A percentile compares a stretch with the other conserved stretches of the same genome.
Conservation (phyloP, 2,888 invertebrate species). For the Nowickia ferox region DNA sequence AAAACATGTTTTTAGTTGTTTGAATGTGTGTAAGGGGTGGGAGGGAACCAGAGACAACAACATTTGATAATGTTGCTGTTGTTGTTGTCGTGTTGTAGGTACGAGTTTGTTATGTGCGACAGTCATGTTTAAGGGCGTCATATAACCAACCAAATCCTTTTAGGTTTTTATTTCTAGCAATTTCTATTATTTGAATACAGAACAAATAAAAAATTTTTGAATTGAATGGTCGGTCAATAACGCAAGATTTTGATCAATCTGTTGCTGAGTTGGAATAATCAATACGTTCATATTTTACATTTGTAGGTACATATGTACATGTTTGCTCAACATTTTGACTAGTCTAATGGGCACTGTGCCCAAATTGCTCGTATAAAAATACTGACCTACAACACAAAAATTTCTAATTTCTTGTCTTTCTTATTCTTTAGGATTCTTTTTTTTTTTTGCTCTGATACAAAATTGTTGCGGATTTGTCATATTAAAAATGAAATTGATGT, state of each 20-base stretch:
- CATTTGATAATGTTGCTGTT: conserved; percentile 11
- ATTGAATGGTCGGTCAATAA: conserved; percentile 45
- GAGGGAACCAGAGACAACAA: conserved; percentile 18
- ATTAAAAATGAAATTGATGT: conserved; percentile 40
- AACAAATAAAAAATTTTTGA: too few species aligned
- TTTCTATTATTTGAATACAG: too few species aligned
- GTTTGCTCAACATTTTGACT: conserved; percentile 20
- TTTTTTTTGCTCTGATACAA: background rate
- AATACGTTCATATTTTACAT: background rate
- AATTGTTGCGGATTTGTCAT: conserved; percentile 44
- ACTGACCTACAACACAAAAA: conserved; percentile 67
- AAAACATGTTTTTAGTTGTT: conserved; percentile 42
- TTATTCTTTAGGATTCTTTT: background rate
- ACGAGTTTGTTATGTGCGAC: background rate
- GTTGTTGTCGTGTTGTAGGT: conserved; percentile 14
- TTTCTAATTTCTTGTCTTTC: conserved; percentile 11
- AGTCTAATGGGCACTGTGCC: conserved; percentile 62
- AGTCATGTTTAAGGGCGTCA: conserved; percentile 55
- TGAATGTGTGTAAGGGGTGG: background rate
- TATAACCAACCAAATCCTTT: background rate
- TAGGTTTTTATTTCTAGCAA: conserved; percentile 1
- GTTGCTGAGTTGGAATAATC: background rate
- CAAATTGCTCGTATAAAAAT: conserved; percentile 48
- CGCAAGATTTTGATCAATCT: conserved; percentile 26
- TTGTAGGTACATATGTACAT: background rate